These are phyloP conservation scores for Nemotelus pantherinus DNA, from an alignment of 2,888 invertebrate genomes.

Conservation along the genomic window DNA sequence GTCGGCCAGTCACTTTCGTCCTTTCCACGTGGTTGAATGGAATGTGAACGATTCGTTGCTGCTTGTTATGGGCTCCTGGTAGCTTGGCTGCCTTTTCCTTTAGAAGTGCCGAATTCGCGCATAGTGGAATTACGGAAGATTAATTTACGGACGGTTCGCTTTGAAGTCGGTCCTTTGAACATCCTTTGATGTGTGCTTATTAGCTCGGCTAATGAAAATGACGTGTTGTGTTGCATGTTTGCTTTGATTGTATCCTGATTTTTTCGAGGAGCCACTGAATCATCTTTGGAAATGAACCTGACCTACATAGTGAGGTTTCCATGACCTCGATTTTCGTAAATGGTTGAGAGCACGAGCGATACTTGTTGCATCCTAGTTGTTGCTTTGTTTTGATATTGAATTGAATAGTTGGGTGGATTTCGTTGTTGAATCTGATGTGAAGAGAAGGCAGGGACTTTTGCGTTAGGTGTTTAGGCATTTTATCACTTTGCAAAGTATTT, in stretches of 20 bases:
- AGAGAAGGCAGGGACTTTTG: too few species aligned
- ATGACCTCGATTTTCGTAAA: background rate
- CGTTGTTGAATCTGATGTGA: too few species aligned
- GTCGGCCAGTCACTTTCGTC: background rate
- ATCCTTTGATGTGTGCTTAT: background rate
- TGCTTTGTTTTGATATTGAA: background rate
- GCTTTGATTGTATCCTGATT: too few species aligned
- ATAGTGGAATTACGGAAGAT: conserved; percentile 28
- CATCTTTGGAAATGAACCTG: background rate
- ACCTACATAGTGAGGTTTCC: background rate
- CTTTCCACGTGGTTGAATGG: background rate
- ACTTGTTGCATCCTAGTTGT: background rate
- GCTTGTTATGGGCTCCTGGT: conserved; percentile 9
- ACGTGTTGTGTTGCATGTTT: too few species aligned
- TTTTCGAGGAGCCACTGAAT: background rate
- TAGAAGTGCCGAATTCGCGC: conserved; percentile 19
- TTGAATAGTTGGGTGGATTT: background rate
- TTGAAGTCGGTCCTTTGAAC: conserved; percentile 23
- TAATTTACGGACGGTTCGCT: conserved; percentile 14
- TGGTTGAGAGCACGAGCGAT: background rate
- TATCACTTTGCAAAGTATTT: too few species aligned
- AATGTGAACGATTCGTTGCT: background rate
- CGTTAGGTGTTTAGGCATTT: too few species aligned
- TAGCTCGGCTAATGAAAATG: too few species aligned
- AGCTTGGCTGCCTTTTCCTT: conserved; percentile 18